phyloP scores from a whole-genome alignment of 92 coral and sea anemone species.

The Phenganax subtilis region DNA sequence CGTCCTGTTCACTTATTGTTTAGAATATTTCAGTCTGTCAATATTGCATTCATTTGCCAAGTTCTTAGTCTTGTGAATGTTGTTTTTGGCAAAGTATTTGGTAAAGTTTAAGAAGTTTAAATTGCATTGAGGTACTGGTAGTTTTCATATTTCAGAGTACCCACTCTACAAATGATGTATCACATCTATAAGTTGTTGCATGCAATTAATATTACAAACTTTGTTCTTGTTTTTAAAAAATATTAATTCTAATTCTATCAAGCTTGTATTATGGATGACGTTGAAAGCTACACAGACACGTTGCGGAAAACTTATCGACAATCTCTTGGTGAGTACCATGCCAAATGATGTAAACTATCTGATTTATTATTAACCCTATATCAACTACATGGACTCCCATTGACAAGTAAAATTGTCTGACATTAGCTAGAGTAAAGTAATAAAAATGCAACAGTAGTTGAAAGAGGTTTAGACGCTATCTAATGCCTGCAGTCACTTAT shows the following conservation, averaged over 20 bases:
- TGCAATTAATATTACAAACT: not conserved
- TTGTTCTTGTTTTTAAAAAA: not conserved
- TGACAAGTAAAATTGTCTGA: too few relatives aligned
- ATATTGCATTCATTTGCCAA: too few relatives aligned
- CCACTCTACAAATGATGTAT: too few relatives aligned
- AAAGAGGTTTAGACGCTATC: not conserved
- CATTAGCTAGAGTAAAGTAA: too few relatives aligned
- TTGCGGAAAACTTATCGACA: constrained; percentile 25
- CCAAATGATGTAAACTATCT: not conserved
- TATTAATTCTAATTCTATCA: not conserved
- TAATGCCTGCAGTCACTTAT: not conserved
- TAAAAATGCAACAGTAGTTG: too few relatives aligned
- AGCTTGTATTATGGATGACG: constrained; percentile 14
- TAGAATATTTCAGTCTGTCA: not conserved
- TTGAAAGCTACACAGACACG: constrained; percentile 33
- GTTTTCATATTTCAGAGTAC: too few relatives aligned
- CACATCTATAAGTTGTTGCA: not conserved
- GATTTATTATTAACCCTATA: not conserved
- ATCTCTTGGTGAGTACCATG: constrained; percentile 19
- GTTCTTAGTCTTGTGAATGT: not conserved
- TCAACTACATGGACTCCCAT: too few relatives aligned
- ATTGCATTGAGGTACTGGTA: not conserved
- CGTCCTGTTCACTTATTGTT: not conserved
- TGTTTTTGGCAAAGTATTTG: not conserved
- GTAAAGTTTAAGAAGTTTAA: not conserved